Conservation (phyloP, 2,888 invertebrate genomes). For the Seladonia tumulorum region DNA sequence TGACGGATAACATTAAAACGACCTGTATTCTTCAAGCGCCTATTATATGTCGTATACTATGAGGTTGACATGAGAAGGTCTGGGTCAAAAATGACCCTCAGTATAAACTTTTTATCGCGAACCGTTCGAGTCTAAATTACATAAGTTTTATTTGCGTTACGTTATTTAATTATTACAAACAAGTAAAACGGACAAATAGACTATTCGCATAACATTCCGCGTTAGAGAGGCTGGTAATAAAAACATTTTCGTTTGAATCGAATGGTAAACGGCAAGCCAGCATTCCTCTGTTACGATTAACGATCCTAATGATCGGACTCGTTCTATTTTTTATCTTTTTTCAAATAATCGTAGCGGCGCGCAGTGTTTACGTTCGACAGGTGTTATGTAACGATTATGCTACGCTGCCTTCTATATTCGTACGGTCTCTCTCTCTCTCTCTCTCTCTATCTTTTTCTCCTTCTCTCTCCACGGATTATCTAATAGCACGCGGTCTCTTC, state of each 20-base stretch:
- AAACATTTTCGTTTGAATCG: neutral
- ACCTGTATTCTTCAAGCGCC: too few relatives aligned
- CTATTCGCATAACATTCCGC: neutral
- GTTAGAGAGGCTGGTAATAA: neutral
- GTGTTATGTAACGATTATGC: slow-evolving; percentile 35
- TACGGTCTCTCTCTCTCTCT: slow-evolving; percentile 27
- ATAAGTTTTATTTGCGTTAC: too few relatives aligned
- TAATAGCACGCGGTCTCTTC: slow-evolving; percentile 45
- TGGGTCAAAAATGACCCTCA: too few relatives aligned
- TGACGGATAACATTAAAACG: too few relatives aligned
- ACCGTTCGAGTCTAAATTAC: too few relatives aligned
- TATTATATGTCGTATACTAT: too few relatives aligned
- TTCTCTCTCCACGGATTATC: slow-evolving; percentile 50
- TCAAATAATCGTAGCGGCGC: neutral
- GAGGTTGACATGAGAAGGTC: too few relatives aligned
- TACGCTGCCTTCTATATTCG: slow-evolving; percentile 6
- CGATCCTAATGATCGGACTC: slow-evolving; percentile 11
- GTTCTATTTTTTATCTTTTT: neutral
- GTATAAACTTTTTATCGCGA: too few relatives aligned
- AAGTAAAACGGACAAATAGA: neutral
- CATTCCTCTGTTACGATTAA: slow-evolving; percentile 6
- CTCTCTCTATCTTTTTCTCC: slow-evolving; percentile 31
- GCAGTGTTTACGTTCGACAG: slow-evolving; percentile 28
- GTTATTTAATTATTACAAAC: too few relatives aligned
- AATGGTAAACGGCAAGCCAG: neutral